Evolutionary conservation across 2,888 invertebrate genomes (phyloP).

Genomic region (Drosophila algonquin): DNA sequence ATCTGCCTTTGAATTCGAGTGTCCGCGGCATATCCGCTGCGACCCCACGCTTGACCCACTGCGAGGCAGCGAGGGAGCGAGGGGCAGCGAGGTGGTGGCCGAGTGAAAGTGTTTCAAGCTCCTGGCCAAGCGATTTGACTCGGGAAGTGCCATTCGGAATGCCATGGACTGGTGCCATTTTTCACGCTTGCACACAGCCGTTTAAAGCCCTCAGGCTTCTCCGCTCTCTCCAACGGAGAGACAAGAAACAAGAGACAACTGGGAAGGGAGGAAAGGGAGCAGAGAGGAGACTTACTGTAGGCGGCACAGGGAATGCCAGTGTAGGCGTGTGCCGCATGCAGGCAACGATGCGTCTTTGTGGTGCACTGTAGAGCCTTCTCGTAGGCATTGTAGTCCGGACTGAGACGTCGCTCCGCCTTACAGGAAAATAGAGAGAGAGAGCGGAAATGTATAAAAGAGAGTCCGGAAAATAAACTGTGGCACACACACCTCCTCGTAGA

Average conservation of each 20-base stretch:
- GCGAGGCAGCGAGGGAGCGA: background rate
- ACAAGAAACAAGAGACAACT: background rate
- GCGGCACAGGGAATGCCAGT: conserved; percentile 93
- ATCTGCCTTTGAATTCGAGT: conserved; percentile 45
- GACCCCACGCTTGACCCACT: conserved; percentile 59
- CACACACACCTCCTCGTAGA: conserved; percentile 87
- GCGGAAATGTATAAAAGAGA: background rate
- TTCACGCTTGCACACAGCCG: conserved; percentile 62
- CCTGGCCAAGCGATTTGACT: conserved; percentile 42
- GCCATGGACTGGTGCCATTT: conserved; percentile 61
- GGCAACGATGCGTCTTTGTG: conserved; percentile 94
- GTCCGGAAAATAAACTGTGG: background rate
- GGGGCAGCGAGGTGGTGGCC: conserved; percentile 1
- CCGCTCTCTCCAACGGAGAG: background rate
- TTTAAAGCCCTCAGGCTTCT: conserved; percentile 35
- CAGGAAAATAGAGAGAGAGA: background rate
- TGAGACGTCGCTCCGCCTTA: conserved; percentile 84
- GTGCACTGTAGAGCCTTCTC: conserved; percentile 93
- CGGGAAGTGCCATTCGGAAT: conserved; percentile 7
- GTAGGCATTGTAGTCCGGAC: conserved; percentile 84
- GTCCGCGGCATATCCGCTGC: conserved; percentile 53
- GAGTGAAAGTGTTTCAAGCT: conserved; percentile 59
- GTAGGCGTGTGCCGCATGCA: conserved; percentile 95
- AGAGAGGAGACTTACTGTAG: conserved; percentile 88
- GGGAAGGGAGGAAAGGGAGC: too few species aligned